phyloP scores from a whole-genome alignment of 2,888 invertebrate species.

The Steinernema scapterisci region DNA sequence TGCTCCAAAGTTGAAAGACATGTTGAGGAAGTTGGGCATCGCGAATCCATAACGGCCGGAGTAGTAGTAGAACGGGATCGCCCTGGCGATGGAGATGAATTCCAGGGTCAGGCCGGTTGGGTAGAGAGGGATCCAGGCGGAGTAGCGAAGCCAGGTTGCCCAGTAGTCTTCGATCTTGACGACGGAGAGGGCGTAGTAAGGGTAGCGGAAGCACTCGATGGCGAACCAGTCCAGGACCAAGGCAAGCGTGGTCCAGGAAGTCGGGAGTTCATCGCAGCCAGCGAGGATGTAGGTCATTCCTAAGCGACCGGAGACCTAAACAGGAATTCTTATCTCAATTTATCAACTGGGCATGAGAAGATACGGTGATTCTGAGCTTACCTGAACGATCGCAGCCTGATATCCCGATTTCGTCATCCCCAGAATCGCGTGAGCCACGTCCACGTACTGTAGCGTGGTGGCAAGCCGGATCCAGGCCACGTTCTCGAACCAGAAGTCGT shows the following conservation, averaged over 20 bases:
- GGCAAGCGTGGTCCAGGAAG: conserved; percentile 84
- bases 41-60: conserved; percentile 78
- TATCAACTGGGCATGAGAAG: no score
- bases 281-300: conserved; percentile 82
- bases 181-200: conserved; percentile 84
- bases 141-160: conserved; percentile 89
- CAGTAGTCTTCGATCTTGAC: conserved; percentile 78
- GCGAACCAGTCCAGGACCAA: conserved; percentile 83
- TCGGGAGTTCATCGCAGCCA: conserved; percentile 83
- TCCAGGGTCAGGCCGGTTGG: conserved; percentile 87
- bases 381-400: conserved; percentile 35
- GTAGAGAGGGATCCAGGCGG: conserved; percentile 89
- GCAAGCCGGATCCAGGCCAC: conserved; percentile 34
- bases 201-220: conserved; percentile 82
- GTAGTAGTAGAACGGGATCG: conserved; percentile 87
- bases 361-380: no score
- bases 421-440: conserved; percentile 37
- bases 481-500: conserved; percentile 36
- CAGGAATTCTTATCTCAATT: no score
- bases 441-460: conserved; percentile 42
- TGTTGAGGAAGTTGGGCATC: conserved; percentile 84
- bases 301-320: conserved; percentile 78
- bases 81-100: conserved; percentile 72
- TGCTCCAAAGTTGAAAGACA: conserved; percentile 83
- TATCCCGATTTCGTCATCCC: conserved; percentile 43